phyloP scores from a whole-genome alignment of 2,888 invertebrate species.

The Gandaritis pyraliata region DNA sequence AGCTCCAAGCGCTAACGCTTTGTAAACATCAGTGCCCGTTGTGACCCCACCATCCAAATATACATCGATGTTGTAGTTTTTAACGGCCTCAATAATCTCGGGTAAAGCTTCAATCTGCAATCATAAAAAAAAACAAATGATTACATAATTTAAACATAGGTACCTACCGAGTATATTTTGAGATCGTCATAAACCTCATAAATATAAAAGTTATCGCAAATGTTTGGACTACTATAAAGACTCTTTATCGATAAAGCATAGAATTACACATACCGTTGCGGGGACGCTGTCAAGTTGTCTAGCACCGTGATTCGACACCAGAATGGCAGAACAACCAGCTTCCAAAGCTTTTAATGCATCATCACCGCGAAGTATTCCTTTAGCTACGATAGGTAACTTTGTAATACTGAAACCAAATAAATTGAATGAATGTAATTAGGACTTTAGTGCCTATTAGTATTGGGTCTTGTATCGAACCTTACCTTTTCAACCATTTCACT shows the following conservation, averaged over 20 bases:
- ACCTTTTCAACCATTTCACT: conserved; percentile 92
- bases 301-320: conserved; percentile 98
- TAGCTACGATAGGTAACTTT: conserved; percentile 91
- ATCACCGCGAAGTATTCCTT: conserved; percentile 93
- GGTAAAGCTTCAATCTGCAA: conserved; percentile 91
- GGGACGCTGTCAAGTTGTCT: conserved; percentile 94
- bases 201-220: background rate
- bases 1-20: conserved; percentile 95
- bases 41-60: conserved; percentile 95
- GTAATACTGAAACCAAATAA: conserved; percentile 83
- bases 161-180: background rate
- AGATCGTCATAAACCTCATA: background rate
- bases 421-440: background rate
- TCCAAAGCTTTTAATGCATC: conserved; percentile 92
- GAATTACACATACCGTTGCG: conserved; percentile 85
- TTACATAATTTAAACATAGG: too few relatives aligned
- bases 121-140: conserved; percentile 8
- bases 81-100: conserved; percentile 90
- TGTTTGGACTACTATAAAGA: background rate
- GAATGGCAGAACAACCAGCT: conserved; percentile 90
- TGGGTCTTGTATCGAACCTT: conserved; percentile 22
- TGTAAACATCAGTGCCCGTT: conserved; percentile 94
- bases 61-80: conserved; percentile 87
- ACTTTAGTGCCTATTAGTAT: background rate
- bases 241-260: too few relatives aligned